Conservation (phyloP, 2,888 invertebrate species). For the Perdita meconis region DNA sequence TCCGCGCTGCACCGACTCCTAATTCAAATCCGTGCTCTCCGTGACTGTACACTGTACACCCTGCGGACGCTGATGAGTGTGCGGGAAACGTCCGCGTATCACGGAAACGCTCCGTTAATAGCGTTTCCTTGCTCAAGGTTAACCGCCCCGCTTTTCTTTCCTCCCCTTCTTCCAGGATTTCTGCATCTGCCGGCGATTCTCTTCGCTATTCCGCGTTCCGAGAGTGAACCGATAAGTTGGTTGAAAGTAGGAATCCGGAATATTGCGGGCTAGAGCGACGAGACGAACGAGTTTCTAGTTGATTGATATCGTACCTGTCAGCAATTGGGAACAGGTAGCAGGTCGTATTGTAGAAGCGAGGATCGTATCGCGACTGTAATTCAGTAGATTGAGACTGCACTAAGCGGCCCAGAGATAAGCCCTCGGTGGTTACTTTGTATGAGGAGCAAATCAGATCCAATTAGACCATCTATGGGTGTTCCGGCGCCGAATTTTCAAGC, state of each 20-base stretch:
- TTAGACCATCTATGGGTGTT: background rate
- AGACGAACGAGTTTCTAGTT: background rate
- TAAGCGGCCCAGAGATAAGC: conserved; percentile 69
- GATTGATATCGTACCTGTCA: background rate
- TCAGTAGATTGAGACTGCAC: conserved; percentile 75
- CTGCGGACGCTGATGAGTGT: conserved; percentile 49
- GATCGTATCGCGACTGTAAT: conserved; percentile 45
- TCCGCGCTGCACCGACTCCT: conserved; percentile 49
- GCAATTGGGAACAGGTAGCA: background rate
- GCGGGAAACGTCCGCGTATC: conserved; percentile 52
- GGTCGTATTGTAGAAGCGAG: background rate
- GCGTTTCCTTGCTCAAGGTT: conserved; percentile 25
- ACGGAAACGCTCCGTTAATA: conserved; percentile 47
- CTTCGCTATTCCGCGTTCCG: background rate
- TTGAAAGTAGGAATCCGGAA: too few relatives aligned
- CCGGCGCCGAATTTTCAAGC: background rate
- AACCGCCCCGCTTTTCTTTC: conserved; percentile 22
- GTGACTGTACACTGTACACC: conserved; percentile 22
- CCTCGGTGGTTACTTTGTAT: conserved; percentile 61
- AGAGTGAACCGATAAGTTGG: background rate
- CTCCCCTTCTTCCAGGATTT: background rate
- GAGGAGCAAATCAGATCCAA: background rate
- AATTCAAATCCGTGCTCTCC: conserved; percentile 65
- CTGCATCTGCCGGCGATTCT: background rate
- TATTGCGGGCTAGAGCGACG: too few relatives aligned